Percentiles rank a stretch among this genome's conserved stretches.
Evolutionary conservation across 2,113 vertebrate genomes (phyloP).

Genomic region (Crypturellus undulatus): DNA sequence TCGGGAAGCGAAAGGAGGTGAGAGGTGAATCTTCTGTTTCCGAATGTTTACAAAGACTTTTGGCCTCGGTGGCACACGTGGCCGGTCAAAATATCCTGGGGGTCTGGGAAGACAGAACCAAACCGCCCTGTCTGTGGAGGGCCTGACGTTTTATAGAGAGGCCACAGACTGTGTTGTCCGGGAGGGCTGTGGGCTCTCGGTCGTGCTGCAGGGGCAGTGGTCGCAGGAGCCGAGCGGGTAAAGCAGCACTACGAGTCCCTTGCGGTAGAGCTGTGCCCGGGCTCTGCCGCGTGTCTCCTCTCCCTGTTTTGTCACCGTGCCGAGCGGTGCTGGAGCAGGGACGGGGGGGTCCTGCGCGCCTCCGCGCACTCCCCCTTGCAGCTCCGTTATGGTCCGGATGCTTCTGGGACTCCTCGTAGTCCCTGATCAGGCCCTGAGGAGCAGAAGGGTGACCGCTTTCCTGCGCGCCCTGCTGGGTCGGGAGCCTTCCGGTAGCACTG

Average conservation of each 20-base stretch:
- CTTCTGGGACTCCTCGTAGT: too few species aligned
- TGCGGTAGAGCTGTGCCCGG: neutral
- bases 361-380: too few species aligned
- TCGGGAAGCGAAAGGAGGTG: neutral
- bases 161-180: accelerated
- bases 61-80: neutral
- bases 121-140: neutral
- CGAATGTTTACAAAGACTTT: neutral
- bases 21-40: neutral
- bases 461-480: too few species aligned
- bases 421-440: too few species aligned
- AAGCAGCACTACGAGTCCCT: neutral
- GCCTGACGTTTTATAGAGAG: neutral
- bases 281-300: neutral
- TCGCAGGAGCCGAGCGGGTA: neutral
- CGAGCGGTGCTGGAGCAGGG: neutral
- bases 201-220: accelerated
- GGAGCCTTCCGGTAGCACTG: neutral
- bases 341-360: neutral
- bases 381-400: too few species aligned
- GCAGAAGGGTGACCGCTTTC: too few species aligned
- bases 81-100: neutral
- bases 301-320: neutral
- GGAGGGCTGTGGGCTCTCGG: accelerated
- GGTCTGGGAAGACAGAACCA: neutral